These are phyloP conservation scores for Drosophila lacertosa DNA, from an alignment of 1,140 invertebrate species.

Conservation along the genomic window DNA sequence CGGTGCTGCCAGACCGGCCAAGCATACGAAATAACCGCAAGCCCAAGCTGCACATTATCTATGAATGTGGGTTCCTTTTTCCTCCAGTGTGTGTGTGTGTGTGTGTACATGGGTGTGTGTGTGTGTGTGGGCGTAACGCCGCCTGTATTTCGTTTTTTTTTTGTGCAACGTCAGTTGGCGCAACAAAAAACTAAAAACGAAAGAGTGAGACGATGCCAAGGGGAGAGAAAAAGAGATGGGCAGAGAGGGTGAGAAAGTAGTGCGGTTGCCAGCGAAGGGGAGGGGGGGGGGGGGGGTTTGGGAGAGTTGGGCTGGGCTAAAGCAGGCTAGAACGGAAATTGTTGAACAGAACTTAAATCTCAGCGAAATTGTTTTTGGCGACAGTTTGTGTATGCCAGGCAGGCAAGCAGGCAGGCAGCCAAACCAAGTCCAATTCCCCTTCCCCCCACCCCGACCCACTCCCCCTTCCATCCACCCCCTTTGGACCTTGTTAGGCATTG, in stretches of 20 bases:
- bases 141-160: slow-evolving; percentile 13
- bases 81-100: slow-evolving; percentile 1
- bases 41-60: slow-evolving; percentile 79
- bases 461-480: not conserved
- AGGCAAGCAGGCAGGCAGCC: not conserved
- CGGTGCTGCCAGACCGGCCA: slow-evolving; percentile 54
- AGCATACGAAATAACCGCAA: slow-evolving; percentile 80
- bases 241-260: no score
- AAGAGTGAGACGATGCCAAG: not conserved
- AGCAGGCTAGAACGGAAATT: slow-evolving; percentile 64
- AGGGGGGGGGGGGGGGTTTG: not conserved
- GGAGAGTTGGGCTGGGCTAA: slow-evolving; percentile 3
- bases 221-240: not conserved
- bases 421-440: no score
- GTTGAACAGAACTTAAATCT: slow-evolving; percentile 80
- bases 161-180: slow-evolving; percentile 20
- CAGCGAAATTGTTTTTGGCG: slow-evolving; percentile 80
- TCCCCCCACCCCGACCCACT: not conserved
- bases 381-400: slow-evolving; percentile 54
- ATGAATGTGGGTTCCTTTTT: slow-evolving; percentile 65
- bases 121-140: slow-evolving; percentile 28
- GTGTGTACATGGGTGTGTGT: slow-evolving; percentile 6
- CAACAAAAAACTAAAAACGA: slow-evolving; percentile 27
- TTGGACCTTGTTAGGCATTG: slow-evolving; percentile 55
- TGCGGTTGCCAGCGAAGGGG: not conserved